Base-by-base conservation (phyloP, 2,797 vertebrate genomes). In the Trematomus bernacchii region DNA sequence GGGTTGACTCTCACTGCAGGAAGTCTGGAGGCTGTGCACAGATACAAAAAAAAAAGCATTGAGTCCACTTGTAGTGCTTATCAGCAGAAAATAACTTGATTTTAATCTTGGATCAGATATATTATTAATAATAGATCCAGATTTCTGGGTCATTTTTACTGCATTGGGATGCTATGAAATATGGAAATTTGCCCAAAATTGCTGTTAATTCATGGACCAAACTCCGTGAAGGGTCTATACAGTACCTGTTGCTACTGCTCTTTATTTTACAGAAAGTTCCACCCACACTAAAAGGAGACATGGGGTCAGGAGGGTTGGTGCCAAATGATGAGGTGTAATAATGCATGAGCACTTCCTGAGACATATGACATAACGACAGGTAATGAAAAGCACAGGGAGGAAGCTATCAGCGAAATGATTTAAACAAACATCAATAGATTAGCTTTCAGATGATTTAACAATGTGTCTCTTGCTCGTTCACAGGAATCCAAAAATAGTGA, bases 311-410 rank as follows among this genome's bases (percentile, higher is more conserved):
- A 53, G 33, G 58, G 66, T 72, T 66, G 30, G 53, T 64, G 63
- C 54, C 79, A 84, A 79, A 87, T 83, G 52, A 79, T 44, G 40
- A 86, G 14, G 61, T 67, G 52, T 84, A 69, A 84, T 68, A 51
- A 43, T 59, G 70, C 59, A 79, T 70, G 59, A 82, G 70, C 74
- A 75, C 55, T 23, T 73, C 65, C 42, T 37, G n/a, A 63, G 75
- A 44, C 59, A 85, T 66, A 23, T 57, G 69, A 81, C 55, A 72
- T 30, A 63, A 68, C 72, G 43, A 71, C 62, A 73, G 79, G 59
- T 59, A 71, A 61, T 11, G 47, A 75, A 14, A 50, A 44, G 37
- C 19, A 55, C 10, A 42, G 43, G 14, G 64, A 77, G 60, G 58
- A 60, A 64, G 4, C 15, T 27, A 14, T 66, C 51, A 55, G 43